Evolutionary conservation across 2,888 invertebrate species (phyloP).

Genomic region (Octodonta nipae): DNA sequence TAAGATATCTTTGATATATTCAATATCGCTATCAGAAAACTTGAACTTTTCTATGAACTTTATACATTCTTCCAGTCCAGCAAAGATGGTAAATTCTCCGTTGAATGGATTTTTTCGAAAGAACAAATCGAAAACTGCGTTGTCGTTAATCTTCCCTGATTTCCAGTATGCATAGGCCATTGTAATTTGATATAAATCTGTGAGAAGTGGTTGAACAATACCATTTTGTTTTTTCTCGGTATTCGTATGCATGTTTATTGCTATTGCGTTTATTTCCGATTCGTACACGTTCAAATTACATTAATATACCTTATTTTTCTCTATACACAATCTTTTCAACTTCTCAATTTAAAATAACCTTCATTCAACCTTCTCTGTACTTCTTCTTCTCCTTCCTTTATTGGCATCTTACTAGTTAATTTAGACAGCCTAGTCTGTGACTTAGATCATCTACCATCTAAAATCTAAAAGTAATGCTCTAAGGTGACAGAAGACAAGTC

Average conservation of each 20-base stretch:
- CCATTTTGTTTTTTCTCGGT: conserved; percentile 48
- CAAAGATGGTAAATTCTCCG: conserved; percentile 97
- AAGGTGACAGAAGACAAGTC: too few relatives aligned
- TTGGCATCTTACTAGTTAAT: too few relatives aligned
- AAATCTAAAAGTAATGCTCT: too few relatives aligned
- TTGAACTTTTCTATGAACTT: conserved; percentile 82
- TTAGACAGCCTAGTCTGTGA: too few relatives aligned
- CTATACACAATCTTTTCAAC: too few relatives aligned
- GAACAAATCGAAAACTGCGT: conserved; percentile 91
- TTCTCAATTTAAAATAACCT: too few relatives aligned
- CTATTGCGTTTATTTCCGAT: conserved; percentile 4
- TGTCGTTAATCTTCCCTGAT: conserved; percentile 75
- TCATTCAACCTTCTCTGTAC: too few relatives aligned
- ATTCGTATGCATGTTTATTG: conserved; percentile 13
- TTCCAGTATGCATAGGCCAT: conserved; percentile 99
- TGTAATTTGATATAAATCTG: conserved; percentile 93
- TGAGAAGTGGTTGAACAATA: conserved; percentile 78
- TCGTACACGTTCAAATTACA: too few relatives aligned
- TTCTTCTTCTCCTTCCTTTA: too few relatives aligned
- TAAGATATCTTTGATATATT: conserved; percentile 72
- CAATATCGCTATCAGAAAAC: conserved; percentile 87
- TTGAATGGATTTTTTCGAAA: conserved; percentile 93
- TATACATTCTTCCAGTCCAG: conserved; percentile 89
- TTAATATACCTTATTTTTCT: too few relatives aligned
- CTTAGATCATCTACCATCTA: too few relatives aligned